phyloP scores from a whole-genome alignment of 2,888 invertebrate genomes.

The Eupithecia subumbrata region DNA sequence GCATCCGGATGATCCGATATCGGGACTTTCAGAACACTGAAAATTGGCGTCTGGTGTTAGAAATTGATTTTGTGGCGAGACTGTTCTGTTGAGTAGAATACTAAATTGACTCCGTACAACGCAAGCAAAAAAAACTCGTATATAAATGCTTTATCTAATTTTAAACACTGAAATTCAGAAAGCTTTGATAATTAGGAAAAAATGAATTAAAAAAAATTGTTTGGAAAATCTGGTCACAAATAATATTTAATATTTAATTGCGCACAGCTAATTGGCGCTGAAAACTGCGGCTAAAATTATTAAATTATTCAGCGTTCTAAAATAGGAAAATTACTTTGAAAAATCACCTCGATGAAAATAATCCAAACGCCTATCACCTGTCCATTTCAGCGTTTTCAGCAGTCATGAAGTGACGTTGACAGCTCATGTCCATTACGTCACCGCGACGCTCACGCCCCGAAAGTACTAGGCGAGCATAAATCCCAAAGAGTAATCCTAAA shows the following conservation, averaged over 20 bases:
- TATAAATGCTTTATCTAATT: not conserved
- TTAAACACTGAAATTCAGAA: not conserved
- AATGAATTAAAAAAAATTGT: too few species aligned
- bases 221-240: not conserved
- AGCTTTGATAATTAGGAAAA: too few species aligned
- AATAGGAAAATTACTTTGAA: not conserved
- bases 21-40: constrained; percentile 12
- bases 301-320: not conserved
- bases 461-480: constrained; percentile 74
- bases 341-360: not conserved
- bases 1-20: constrained; percentile 52
- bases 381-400: constrained; percentile 45
- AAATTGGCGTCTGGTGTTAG: not conserved
- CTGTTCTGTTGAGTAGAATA: not conserved
- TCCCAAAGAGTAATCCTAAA: constrained; percentile 49
- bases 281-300: not conserved
- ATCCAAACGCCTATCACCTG: not conserved
- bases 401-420: constrained; percentile 68
- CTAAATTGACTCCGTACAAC: not conserved
- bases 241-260: not conserved
- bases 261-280: not conserved
- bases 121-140: not conserved
- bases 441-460: constrained; percentile 70
- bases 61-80: constrained; percentile 12
- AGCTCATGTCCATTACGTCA: constrained; percentile 79